These are phyloP conservation scores for Caradrina clavipalpis DNA, from an alignment of 2,888 invertebrate species.

Conservation along the genomic window DNA sequence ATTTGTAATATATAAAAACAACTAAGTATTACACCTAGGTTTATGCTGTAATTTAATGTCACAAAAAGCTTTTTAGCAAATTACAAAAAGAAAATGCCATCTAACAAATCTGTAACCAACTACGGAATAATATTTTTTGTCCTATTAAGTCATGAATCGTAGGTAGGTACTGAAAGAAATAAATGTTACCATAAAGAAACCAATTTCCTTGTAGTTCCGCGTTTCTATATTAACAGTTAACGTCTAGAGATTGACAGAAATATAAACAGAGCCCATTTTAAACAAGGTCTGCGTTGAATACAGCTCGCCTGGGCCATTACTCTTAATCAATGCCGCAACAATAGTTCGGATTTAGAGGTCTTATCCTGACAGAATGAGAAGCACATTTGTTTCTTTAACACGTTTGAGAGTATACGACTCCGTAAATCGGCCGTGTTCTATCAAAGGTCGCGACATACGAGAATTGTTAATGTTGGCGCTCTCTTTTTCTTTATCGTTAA, in stretches of 20 bases:
- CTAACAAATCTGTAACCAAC: slow-evolving; percentile 26
- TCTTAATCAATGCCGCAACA: slow-evolving; percentile 77
- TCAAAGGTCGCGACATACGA: slow-evolving; percentile 32
- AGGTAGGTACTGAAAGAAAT: slow-evolving; percentile 27
- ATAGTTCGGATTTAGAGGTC: slow-evolving; percentile 73
- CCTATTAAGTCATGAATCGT: slow-evolving; percentile 29
- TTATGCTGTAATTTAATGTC: slow-evolving; percentile 1
- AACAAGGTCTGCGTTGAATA: slow-evolving; percentile 58
- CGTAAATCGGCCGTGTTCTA: slow-evolving; percentile 43
- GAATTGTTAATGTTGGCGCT: slow-evolving; percentile 41
- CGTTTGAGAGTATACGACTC: slow-evolving; percentile 32
- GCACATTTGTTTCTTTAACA: slow-evolving; percentile 68
- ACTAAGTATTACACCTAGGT: not conserved
- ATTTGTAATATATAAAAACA: not conserved
- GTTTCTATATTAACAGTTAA: slow-evolving; percentile 48
- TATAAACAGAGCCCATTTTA: slow-evolving; percentile 59
- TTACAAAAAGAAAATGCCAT: slow-evolving; percentile 7
- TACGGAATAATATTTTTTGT: slow-evolving; percentile 22
- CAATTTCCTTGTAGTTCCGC: slow-evolving; percentile 41
- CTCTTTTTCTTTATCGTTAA: slow-evolving; percentile 27
- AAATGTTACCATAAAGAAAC: slow-evolving; percentile 39
- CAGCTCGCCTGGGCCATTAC: slow-evolving; percentile 68
- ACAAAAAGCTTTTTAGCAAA: slow-evolving; percentile 6
- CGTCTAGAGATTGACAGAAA: slow-evolving; percentile 41
- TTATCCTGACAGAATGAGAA: slow-evolving; percentile 64